Evolutionary conservation across 2,888 invertebrate genomes (phyloP).

Genomic region (Machimus rusticus): DNA sequence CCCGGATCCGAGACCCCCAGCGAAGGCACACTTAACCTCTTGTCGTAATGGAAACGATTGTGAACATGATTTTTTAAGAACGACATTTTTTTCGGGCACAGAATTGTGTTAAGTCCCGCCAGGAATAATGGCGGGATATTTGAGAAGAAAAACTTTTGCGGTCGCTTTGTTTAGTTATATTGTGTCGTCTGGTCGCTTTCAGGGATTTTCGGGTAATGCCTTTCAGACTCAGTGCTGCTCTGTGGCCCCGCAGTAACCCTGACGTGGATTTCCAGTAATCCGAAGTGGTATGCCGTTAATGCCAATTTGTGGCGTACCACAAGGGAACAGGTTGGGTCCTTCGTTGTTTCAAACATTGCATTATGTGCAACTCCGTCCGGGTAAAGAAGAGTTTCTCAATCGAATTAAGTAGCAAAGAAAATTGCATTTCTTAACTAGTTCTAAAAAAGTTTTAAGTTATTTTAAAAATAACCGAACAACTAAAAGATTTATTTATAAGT

Average conservation of each 20-base stretch:
- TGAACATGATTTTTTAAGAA: background rate
- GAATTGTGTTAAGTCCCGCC: background rate
- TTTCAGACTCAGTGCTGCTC: background rate
- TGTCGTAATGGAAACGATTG: background rate
- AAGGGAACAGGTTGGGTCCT: background rate
- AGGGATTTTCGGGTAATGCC: background rate
- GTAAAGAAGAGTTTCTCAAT: background rate
- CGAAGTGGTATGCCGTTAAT: background rate
- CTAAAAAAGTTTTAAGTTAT: no score
- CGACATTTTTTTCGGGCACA: background rate
- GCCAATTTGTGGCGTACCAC: background rate
- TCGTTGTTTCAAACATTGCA: background rate
- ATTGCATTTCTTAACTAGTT: background rate
- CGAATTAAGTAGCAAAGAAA: background rate
- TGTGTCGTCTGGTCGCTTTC: background rate
- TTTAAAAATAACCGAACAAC: no score
- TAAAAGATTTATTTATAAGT: no score
- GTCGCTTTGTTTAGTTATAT: background rate
- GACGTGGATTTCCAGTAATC: background rate
- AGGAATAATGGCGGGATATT: background rate
- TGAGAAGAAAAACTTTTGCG: background rate
- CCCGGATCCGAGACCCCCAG: background rate
- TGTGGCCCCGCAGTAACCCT: background rate
- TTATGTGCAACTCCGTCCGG: background rate
- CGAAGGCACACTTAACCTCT: background rate